Percentiles rank a stretch among this genome's conserved stretches.
These are phyloP conservation scores for Promerops cafer DNA, from an alignment of 2,113 vertebrate species.

Conservation along the genomic window DNA sequence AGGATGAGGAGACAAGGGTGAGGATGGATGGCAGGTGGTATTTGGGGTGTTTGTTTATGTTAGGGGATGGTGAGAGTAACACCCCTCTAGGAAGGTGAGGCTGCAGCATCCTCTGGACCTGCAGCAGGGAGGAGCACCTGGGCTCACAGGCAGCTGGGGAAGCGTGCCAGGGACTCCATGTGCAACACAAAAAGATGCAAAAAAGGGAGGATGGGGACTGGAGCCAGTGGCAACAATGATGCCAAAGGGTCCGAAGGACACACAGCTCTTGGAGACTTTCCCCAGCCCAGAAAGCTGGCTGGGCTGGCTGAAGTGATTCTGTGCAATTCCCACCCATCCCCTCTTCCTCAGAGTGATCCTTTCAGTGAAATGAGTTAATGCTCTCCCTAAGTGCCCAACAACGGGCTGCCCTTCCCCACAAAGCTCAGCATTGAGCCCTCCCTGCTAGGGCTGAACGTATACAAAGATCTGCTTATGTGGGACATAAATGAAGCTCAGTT, in stretches of 20 bases:
- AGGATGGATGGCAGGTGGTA: background rate
- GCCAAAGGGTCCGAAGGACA: background rate
- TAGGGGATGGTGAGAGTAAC: background rate
- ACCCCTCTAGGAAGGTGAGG: background rate
- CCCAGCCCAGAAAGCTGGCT: background rate
- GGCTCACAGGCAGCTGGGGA: background rate
- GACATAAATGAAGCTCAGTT: background rate
- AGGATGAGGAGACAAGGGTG: background rate
- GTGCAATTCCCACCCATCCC: background rate
- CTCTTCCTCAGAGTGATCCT: background rate
- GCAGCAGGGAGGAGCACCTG: background rate
- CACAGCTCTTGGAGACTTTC: background rate
- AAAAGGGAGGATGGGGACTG: background rate
- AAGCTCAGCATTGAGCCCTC: background rate
- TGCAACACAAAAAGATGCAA: background rate
- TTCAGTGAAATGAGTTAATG: background rate
- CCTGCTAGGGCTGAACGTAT: background rate
- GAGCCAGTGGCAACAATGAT: background rate
- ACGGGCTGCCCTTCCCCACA: background rate
- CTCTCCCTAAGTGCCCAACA: background rate
- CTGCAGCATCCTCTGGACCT: background rate
- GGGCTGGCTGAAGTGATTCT: background rate
- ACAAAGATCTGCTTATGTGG: slow-evolving; percentile 7
- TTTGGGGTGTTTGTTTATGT: background rate
- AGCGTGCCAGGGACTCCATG: background rate